Base-by-base conservation (phyloP, 1,140 invertebrate species). In the Rhopalosiphum padi region DNA sequence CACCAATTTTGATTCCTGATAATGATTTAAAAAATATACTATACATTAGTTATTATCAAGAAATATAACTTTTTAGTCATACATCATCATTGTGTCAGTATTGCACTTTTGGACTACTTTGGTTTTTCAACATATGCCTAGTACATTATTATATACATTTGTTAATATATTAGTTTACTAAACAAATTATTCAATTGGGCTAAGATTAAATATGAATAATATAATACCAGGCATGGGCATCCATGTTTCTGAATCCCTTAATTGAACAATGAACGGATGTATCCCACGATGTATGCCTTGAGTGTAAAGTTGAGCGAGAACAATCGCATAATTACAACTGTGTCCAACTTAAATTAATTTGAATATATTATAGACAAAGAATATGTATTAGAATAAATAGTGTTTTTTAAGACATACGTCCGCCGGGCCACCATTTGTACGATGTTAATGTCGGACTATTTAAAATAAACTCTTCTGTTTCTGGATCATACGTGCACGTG, bases 371-470 rank as follows among this genome's bases (percentile, higher is more conserved):
- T 30, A 43, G 5, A 68, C 11, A 18, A 30, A n/a, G 1, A 7
- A 18, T n/a, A 22, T 4, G 0, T 55, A 18, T 11, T 60, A n/a
- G n/a, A 68, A n/a, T 30, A 60, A n/a, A n/a, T 9, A 90, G 30
- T 90, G 1, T 60, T 60, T 43, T 2, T 90, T 68, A 43, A 90
- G 91, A 97, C 97, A 97, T 95, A 98, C 98, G 96, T 95, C 97
- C 97, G 93, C 98, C 98, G 60, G 98, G 98, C 98, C 98, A 99
- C 98, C 98, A 99, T 96, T 99, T 99, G 94, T 98, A 98, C 0
- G 98, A 97, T 3, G 98, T 98, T 21, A 99, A 95, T 41, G 97
- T 98, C 0, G 98, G 98, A 93, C 97, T 97, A 95, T 99, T 96
- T 11, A 99, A 95, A 86, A 99, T 95, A 95, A 99, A 99, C 95